Base-by-base conservation (phyloP, 2,113 vertebrate genomes). In the Myotis yumanensis region DNA sequence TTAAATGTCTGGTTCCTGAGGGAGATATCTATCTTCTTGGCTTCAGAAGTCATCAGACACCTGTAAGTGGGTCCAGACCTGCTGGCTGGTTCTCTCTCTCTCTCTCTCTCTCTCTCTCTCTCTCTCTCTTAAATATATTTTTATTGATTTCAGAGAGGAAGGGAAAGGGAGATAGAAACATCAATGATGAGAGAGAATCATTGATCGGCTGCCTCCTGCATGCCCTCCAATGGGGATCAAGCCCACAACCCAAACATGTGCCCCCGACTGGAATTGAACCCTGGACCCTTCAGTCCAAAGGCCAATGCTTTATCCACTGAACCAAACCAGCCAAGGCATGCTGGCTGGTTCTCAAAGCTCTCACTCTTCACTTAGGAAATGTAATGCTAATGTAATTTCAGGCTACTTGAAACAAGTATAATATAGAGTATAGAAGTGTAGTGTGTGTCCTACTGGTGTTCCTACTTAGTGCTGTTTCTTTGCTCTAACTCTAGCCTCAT, bases 351-450 rank as follows among this genome's bases (percentile, higher is more conserved):
- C 25, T 35, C 37, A 71, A 84, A 66, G 16, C 14, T 72, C 83
- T 28, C 12, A 3, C 79, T 90, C 17, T 37, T 88, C 46, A 84
- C 32, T 77, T 64, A 86, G 57, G 71, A 95, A 75, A 83, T 88
- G 6, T 43, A 68, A 37, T 76, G 66, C 73, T 82, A 77, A 73
- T 92, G 12, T 84, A 81, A 82, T 92, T 82, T 57, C 35, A 94
- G 23, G 7, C 48, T 73, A 72, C 2, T 0, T 57, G 35, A 72
- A 82, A 17, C 0, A 76, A 85, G 17, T 64, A 54, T 75, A 95
- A 62, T 54, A 62, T 62, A 57, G 15, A 92, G 28, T 20, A 54
- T 2, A 5, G 20, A 12, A 23, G 1, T 15, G 3, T 66, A 43
- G 23, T 37, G 5, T 57, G 20, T 30, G 2, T 62, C 5, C 30